phyloP scores from a whole-genome alignment of 2,888 invertebrate species.

The Cetonia aurata region DNA sequence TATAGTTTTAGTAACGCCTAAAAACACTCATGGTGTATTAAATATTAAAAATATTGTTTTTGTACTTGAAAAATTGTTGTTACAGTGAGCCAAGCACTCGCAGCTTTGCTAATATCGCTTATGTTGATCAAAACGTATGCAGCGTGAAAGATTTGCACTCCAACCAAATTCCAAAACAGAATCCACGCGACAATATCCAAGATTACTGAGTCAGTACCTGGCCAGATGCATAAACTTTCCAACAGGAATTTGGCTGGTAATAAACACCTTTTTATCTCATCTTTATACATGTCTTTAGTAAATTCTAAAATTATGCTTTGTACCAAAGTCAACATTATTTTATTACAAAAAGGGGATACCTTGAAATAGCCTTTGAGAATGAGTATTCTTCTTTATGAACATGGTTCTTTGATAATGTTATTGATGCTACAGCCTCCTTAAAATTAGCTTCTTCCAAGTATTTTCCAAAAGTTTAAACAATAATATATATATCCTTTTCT shows the following conservation, averaged over 20 bases:
- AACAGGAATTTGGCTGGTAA: constrained; percentile 34
- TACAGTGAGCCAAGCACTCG: constrained; percentile 24
- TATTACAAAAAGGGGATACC: background rate
- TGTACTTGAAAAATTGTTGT: constrained; percentile 37
- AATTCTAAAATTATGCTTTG: constrained; percentile 28
- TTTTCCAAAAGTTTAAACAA: too few species aligned
- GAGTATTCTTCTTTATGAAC: too few species aligned
- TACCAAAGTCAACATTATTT: background rate
- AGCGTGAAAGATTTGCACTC: constrained; percentile 35
- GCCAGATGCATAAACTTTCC: constrained; percentile 42
- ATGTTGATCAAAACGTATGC: constrained; percentile 25
- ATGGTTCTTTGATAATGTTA: too few species aligned
- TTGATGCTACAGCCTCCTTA: too few species aligned
- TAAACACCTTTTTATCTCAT: constrained; percentile 34
- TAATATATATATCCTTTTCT: too few species aligned
- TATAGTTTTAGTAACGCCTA: constrained; percentile 36
- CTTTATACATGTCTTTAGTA: constrained; percentile 23
- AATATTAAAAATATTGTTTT: too few species aligned
- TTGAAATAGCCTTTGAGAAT: background rate
- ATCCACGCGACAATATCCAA: constrained; percentile 20
- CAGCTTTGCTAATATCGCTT: constrained; percentile 2
- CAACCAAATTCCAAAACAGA: constrained; percentile 27
- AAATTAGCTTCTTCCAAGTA: too few species aligned
- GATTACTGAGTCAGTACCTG: constrained; percentile 21
- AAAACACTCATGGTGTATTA: background rate